Evolutionary conservation across 2,113 vertebrate species (phyloP), one percentile per base, ranked within the genome.

Genomic region (Paralichthys olivaceus): DNA sequence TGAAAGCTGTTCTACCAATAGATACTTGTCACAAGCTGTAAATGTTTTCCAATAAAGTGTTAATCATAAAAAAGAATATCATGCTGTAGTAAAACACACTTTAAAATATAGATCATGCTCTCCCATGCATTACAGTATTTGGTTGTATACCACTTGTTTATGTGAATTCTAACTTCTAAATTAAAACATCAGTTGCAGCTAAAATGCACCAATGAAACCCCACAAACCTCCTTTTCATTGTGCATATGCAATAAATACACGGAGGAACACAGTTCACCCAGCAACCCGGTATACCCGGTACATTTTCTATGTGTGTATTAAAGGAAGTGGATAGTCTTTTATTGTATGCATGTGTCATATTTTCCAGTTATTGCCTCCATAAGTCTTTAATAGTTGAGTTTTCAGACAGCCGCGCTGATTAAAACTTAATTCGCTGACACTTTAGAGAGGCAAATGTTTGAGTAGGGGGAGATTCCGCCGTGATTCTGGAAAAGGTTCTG

Each of bases 381-480:
- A 29, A 51, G 67, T 45, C 54, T 11, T 4, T 32, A 64, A 13
- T 6, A 17, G 64, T 23, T 5, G 34, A 37, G 34, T 55, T 66
- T 51, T 51, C 13, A 66, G 47, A 79, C 63, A 22, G 23, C 5
- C 0, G 13, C 2, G n/a, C 61, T 49, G 68, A 69, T 83, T 55
- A 79, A 69, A 81, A 53, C 62, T 58, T 43, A 29, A 0, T 32
- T 58, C 1, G 17, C 45, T 49, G 29, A 32, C 51, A 19, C 61
- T 23, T 47, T 12, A 3, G 45, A 69, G 49, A 63, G 61, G 55
- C 70, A 49, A 29, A 74, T 71, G 14, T 64, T 26, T 43, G 47
- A 76, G 29, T 6, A 11, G 29, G 34, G 56, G 11, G 23, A 80
- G 60, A 77, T 66, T 69, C 22, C 45, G 51, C 61, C 20, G 32